Conservation (phyloP, 2,113 vertebrate genomes). For the Panurus biarmicus region DNA sequence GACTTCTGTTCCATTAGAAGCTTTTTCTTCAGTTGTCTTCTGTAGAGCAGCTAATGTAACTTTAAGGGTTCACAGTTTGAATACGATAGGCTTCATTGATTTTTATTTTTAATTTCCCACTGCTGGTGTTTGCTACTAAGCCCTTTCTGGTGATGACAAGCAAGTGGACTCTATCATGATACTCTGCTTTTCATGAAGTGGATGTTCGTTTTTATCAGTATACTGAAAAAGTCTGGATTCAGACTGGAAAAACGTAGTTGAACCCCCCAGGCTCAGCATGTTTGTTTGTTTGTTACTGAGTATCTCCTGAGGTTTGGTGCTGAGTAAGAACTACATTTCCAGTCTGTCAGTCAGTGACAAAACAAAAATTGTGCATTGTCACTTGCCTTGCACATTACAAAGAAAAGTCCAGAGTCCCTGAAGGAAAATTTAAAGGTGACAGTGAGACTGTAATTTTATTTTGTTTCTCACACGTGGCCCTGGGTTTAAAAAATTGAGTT, state of each 20-base stretch:
- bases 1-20: background rate
- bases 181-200: background rate
- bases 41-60: background rate
- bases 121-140: background rate
- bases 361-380: background rate
- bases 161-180: background rate
- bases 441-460: background rate
- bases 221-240: background rate
- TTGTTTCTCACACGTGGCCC: rapidly evolving
- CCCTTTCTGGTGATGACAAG: background rate
- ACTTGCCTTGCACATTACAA: background rate
- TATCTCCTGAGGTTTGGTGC: background rate
- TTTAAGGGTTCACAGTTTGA: background rate
- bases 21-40: background rate
- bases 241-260: background rate
- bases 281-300: background rate
- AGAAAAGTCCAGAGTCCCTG: background rate
- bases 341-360: background rate
- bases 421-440: background rate
- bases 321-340: background rate
- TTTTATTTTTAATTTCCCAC: slow-evolving; percentile 11
- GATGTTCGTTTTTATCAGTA: background rate
- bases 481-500: background rate
- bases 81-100: background rate
- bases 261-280: background rate